Percentiles rank a stretch among this genome's conserved stretches.
Evolutionary conservation across 2,797 vertebrate species (phyloP).

Genomic region (Megalops cyprinoides): DNA sequence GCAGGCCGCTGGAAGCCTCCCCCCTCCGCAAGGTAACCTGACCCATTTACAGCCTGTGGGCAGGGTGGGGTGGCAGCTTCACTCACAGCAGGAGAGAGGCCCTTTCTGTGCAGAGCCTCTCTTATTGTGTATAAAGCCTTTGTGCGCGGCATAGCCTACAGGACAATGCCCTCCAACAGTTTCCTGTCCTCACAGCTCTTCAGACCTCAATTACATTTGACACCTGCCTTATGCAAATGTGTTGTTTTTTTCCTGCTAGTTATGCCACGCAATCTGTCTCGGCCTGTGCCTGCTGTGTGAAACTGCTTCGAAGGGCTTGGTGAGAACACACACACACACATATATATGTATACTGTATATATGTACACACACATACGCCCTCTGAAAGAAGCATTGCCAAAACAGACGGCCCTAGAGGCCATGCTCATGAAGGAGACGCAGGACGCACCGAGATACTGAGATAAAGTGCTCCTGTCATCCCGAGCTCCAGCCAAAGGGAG

Average conservation of each 20-base stretch:
- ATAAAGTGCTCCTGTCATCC: not conserved
- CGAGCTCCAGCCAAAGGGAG: not conserved
- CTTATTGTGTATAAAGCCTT: not conserved
- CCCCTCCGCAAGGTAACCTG: not conserved
- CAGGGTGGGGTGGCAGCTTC: not conserved
- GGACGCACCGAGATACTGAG: not conserved
- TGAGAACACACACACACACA: too few relatives aligned
- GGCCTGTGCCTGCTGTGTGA: not conserved
- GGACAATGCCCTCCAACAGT: not conserved
- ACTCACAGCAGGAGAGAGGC: not conserved
- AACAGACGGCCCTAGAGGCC: not conserved
- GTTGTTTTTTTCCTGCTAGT: not conserved
- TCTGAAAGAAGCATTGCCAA: too few relatives aligned
- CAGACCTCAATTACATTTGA: not conserved
- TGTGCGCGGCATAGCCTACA: not conserved
- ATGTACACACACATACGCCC: too few relatives aligned
- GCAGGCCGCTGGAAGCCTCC: not conserved
- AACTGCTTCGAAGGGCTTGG: not conserved
- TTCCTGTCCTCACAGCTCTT: not conserved
- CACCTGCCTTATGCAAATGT: too few relatives aligned
- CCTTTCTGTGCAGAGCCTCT: not conserved
- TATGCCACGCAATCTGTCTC: not conserved
- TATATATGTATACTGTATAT: too few relatives aligned
- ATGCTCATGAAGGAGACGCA: too few relatives aligned
- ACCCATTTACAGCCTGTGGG: slow-evolving; percentile 9